Evolutionary conservation across 2,113 vertebrate species (phyloP).

Genomic region (Cryptotis parvus): DNA sequence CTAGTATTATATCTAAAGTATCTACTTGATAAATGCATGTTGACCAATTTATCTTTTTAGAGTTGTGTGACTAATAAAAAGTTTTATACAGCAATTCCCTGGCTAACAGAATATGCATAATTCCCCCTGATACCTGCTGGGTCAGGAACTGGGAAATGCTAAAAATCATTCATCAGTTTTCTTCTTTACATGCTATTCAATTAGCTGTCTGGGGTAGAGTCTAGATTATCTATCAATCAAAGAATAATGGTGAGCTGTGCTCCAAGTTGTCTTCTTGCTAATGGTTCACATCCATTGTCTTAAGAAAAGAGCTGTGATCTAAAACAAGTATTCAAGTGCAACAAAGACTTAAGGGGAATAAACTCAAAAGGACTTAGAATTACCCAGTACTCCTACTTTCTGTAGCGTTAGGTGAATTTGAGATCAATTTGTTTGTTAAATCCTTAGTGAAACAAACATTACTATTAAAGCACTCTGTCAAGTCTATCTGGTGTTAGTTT

Average conservation of each 20-base stretch:
- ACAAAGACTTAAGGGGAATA: constrained; percentile 7
- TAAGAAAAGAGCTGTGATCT: constrained; percentile 7
- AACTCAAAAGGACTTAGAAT: neutral
- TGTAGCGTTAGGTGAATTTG: neutral
- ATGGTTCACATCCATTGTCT: neutral
- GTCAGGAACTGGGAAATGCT: constrained; percentile 38
- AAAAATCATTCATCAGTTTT: constrained; percentile 62
- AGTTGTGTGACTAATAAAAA: constrained; percentile 65
- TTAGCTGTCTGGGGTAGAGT: constrained; percentile 44
- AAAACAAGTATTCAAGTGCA: neutral
- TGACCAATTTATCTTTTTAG: constrained; percentile 63
- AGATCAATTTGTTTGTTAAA: constrained; percentile 50
- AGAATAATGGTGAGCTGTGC: neutral
- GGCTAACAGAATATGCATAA: constrained; percentile 50
- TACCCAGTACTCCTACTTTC: neutral
- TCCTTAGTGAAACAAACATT: constrained; percentile 36
- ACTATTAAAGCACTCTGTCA: neutral
- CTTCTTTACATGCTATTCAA: constrained; percentile 29
- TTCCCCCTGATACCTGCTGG: constrained; percentile 54
- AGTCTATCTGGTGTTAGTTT: constrained; percentile 12
- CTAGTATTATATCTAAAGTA: constrained; percentile 32
- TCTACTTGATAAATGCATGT: constrained; percentile 28
- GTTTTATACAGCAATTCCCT: constrained; percentile 43
- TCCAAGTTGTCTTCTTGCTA: neutral
- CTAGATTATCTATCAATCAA: constrained; percentile 44